Conservation (phyloP, 2,888 invertebrate species). For the Agonopterix arenella region DNA sequence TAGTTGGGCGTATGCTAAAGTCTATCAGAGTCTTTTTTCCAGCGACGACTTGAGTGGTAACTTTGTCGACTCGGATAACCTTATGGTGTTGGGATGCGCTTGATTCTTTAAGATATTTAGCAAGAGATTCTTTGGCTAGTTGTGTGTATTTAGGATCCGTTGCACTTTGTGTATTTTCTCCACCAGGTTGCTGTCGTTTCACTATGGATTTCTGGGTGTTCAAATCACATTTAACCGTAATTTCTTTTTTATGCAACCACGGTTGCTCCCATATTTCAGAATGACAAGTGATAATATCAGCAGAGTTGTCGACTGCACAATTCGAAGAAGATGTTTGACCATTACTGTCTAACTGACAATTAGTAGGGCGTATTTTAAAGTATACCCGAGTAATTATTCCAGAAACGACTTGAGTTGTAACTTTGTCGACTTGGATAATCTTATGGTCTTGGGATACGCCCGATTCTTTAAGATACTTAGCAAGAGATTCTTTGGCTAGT, state of each 20-base stretch:
- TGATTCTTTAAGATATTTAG: conserved; percentile 15
- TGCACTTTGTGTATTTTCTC: conserved; percentile 15
- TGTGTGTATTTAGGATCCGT: conserved; percentile 22
- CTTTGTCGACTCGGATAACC: conserved; percentile 39
- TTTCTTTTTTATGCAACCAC: too few relatives aligned
- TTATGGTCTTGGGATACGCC: conserved; percentile 10
- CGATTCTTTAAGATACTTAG: conserved; percentile 16
- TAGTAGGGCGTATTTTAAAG: conserved; percentile 14
- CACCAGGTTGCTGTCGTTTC: conserved; percentile 3
- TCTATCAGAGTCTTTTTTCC: conserved; percentile 62
- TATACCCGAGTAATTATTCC: conserved; percentile 17
- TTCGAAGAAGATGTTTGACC: conserved; percentile 1
- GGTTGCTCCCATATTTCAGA: too few relatives aligned
- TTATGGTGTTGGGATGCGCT: conserved; percentile 11
- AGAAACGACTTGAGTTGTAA: conserved; percentile 18
- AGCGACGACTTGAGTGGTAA: conserved; percentile 56
- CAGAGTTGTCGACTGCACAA: neutral
- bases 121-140: conserved; percentile 34
- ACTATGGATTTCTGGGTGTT: too few relatives aligned
- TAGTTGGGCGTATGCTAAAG: conserved; percentile 12
- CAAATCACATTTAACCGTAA: too few relatives aligned
- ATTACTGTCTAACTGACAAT: conserved; percentile 4
- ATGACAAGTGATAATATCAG: conserved; percentile 17
- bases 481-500: conserved; percentile 19
- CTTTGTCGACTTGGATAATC: conserved; percentile 4